Evolutionary conservation across 30 jellyfish, hydroid and myxozoan species (phyloP), one percentile per base, ranked within the genome.

Genomic region (Sanderia malayensis): DNA sequence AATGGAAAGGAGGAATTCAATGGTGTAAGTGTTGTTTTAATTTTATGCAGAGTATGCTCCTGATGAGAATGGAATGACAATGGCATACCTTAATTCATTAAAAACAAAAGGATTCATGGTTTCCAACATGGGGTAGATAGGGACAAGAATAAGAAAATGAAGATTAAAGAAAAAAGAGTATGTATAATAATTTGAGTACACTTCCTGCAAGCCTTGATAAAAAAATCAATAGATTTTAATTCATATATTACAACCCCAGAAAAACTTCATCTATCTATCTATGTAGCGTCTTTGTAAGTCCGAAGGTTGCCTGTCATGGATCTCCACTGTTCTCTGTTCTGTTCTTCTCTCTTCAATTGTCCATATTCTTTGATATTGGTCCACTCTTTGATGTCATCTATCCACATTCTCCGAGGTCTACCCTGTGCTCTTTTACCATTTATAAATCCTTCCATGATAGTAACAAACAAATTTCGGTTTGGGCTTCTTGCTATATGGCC

Each of bases 401-500:
- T 64, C 76, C 76, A 64, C 76, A 64, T 64, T 64, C 58, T 64
- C 24, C 76, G 11, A 64, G 76, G 59, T 64, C 59, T 64, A 3
- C 59, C 76, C 76, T 64, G 8, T 8, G 76, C 46, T 64, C n/a
- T 64, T 64, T 64, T 32, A 4, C 76, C 58, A 28, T 64, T 44
- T 64, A 64, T 64, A 64, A 64, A 64, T 64, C 76, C 76, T 64
- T 64, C 76, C 59, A 64, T 64, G 76, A 64, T 64, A 58, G 10
- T 64, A 21, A 25, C 58, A 32, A 64, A 25, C 76, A 64, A 64
- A 64, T 64, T 64, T 64, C 61, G 2, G 49, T 64, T 24, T 64
- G 76, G 76, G 49, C 76, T 64, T 64, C 76, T 64, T 64, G 49
- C 76, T 24, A 64, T 64, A 64, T 64, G 60, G 76, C 76, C 76